Evolutionary conservation across 2,888 invertebrate species (phyloP), one percentile per base, ranked within the genome.

Genomic region (Spodoptera littoralis): DNA sequence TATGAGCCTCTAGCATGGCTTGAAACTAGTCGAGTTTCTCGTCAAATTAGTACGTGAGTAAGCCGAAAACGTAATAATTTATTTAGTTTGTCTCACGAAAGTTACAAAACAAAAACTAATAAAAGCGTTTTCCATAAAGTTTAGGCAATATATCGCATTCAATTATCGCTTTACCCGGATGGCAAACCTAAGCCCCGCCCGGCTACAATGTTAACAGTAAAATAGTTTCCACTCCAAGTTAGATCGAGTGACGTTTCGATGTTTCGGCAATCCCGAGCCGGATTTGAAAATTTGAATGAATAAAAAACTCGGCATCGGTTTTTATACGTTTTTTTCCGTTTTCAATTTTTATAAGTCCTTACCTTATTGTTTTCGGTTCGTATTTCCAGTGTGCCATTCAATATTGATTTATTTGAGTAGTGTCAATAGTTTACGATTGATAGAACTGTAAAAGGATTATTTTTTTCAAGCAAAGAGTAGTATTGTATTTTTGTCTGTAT

Each of bases 201-300:
- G 27, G 27, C 5, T 27, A 27, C 27, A 27, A 27, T 27, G 27
- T 5, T 66, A 51, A 48, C 65, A 47, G 60, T 65, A 57, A 73
- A 78, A 80, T 79, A 76, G 70, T 76, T 77, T 59, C 68, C 48
- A 70, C 79, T 80, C 60, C 47, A 46, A 60, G 60, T 67, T 69
- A 60, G 62, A 80, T 79, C 62, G 70, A 70, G 67, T 71, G 70
- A 67, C 73, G 68, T 72, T 70, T 64, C 65, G 60, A 70, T 79
- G 72, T 75, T 67, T 70, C 56, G 64, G 12, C 44, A 42, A 50
- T 64, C 18, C 60, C 48, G 56, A 62, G 47, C 60, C 65, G 55
- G 68, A 69, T 77, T 71, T 63, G 59, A 74, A 77, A 69, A 67
- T 80, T 72, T 60, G 67, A 75, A 76, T 74, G 75, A 65, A 73